These are phyloP conservation scores for Sanderia malayensis DNA, from an alignment of 30 jellyfish, hydroid and myxozoan species.

Conservation along the genomic window DNA sequence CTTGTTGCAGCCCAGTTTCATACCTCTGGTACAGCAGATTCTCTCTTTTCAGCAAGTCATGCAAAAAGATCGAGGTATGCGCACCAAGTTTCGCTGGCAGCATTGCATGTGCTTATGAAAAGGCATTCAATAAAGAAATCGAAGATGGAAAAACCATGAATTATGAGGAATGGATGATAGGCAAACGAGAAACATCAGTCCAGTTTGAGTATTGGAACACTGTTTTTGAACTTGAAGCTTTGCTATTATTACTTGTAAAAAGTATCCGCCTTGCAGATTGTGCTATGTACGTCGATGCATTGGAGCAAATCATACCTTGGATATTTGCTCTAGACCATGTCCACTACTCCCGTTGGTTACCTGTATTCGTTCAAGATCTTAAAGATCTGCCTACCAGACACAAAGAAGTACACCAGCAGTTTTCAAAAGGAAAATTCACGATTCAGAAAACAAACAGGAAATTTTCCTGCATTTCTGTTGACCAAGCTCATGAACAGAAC, in stretches of 20 bases:
- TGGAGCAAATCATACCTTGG: slow-evolving; percentile 28
- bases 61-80: slow-evolving; percentile 37
- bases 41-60: slow-evolving; percentile 33
- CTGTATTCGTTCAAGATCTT: slow-evolving; percentile 22
- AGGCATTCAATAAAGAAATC: slow-evolving; percentile 11
- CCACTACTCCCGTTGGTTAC: slow-evolving; percentile 41
- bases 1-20: slow-evolving; percentile 31
- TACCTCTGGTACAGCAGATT: slow-evolving; percentile 45
- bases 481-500: slow-evolving; percentile 46
- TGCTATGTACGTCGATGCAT: slow-evolving; percentile 11
- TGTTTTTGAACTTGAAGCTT: slow-evolving; percentile 2
- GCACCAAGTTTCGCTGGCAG: slow-evolving; percentile 47
- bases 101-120: slow-evolving; percentile 12
- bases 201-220: slow-evolving; percentile 34
- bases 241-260: slow-evolving; percentile 13
- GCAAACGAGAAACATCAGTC: not conserved
- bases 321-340: slow-evolving; percentile 26
- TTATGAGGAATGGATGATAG: slow-evolving; percentile 5
- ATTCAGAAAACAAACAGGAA: slow-evolving; percentile 28
- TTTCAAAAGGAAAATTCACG: slow-evolving; percentile 28
- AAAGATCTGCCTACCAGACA: slow-evolving; percentile 25
- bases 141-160: not conserved
- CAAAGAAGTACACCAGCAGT: slow-evolving; percentile 15
- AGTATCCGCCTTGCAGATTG: slow-evolving; percentile 7
- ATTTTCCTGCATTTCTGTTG: slow-evolving; percentile 17